A percentile compares a stretch with the other conserved stretches of the same genome.
Evolutionary conservation across 2,888 invertebrate species (phyloP).

Genomic region (Apodemia mormo): DNA sequence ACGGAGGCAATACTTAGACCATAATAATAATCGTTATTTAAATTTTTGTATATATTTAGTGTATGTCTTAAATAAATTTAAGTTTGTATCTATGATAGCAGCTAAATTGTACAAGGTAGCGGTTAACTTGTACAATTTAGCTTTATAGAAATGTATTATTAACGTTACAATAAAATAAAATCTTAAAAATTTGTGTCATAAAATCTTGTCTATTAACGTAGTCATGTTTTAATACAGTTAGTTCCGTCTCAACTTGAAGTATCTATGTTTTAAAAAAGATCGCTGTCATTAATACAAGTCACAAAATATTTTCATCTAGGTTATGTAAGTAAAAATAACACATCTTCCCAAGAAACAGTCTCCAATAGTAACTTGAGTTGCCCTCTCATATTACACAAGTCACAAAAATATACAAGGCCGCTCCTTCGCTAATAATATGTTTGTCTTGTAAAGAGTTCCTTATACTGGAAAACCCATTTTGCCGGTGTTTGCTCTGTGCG

Average conservation of each 20-base stretch:
- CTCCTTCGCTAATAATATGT: constrained; percentile 24
- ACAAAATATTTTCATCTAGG: constrained; percentile 1
- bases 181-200: no score
- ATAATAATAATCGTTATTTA: no score
- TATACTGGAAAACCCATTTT: constrained; percentile 45
- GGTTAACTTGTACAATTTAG: no score
- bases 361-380: not conserved
- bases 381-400: constrained; percentile 7
- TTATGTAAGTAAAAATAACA: constrained; percentile 5
- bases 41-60: no score
- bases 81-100: no score
- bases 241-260: not conserved
- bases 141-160: no score
- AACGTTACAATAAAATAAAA: no score
- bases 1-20: no score
- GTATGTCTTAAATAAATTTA: no score
- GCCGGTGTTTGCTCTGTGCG: constrained; percentile 56
- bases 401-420: constrained; percentile 13
- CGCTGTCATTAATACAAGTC: not conserved
- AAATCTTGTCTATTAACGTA: no score
- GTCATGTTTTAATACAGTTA: no score
- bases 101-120: no score
- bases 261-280: not conserved
- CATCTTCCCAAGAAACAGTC: constrained; percentile 16
- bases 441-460: constrained; percentile 29